Evolutionary conservation across 1,140 invertebrate genomes (phyloP).

Genomic region (Zeugodacus cucurbitae): DNA sequence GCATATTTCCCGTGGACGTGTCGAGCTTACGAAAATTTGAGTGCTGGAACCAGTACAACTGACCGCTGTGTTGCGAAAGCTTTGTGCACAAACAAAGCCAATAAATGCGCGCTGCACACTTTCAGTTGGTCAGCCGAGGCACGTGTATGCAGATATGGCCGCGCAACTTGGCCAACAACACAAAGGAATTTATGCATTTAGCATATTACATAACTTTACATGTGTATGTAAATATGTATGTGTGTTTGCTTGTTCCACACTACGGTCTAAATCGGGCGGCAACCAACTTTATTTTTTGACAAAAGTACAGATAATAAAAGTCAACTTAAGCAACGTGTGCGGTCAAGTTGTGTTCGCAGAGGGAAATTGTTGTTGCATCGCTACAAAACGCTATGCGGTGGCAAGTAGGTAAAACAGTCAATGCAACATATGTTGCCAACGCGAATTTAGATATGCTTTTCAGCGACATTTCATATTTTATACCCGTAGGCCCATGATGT

Average conservation of each 20-base stretch:
- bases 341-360: not conserved
- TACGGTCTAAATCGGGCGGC: not conserved
- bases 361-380: not conserved
- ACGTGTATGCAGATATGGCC: slow-evolving; percentile 26
- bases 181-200: not conserved
- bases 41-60: not conserved
- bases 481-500: too few species aligned
- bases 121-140: not conserved
- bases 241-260: not conserved
- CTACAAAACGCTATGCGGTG: not conserved
- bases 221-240: not conserved
- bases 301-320: slow-evolving; percentile 46
- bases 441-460: not conserved
- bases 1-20: slow-evolving; percentile 62
- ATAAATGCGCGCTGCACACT: not conserved
- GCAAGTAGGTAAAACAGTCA: not conserved
- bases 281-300: slow-evolving; percentile 3
- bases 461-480: not conserved
- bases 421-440: not conserved
- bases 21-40: slow-evolving; percentile 51
- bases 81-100: not conserved
- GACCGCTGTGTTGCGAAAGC: not conserved
- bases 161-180: not conserved
- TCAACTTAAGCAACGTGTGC: slow-evolving; percentile 43
- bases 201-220: not conserved